Percentiles rank a stretch among this genome's conserved stretches.
These are phyloP conservation scores for Hormiphora californensis DNA, from an alignment of 37 sponge, comb jelly and placozoan genomes.

Conservation along the genomic window DNA sequence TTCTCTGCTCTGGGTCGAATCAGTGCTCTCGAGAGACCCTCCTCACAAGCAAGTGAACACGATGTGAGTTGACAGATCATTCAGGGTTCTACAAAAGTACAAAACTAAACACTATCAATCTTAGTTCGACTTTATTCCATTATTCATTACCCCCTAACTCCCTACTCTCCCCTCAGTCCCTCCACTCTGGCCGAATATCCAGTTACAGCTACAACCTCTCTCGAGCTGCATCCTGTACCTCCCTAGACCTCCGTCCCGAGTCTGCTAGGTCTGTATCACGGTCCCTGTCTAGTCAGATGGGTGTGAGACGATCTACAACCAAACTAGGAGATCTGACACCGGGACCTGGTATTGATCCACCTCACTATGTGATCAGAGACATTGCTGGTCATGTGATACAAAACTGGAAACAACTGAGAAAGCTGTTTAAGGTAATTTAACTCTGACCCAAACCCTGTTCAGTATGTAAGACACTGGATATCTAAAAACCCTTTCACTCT, in stretches of 20 bases:
- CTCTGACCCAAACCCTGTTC: neutral
- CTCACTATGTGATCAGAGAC: conserved; percentile 1
- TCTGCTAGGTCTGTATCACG: conserved; percentile 5
- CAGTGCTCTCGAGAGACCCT: neutral
- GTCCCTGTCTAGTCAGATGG: conserved; percentile 13
- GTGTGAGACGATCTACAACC: conserved; percentile 33
- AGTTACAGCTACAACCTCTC: conserved; percentile 45
- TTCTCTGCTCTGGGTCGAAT: conserved; percentile 18
- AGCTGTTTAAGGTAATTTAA: conserved; percentile 6
- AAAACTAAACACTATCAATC: too few species aligned
- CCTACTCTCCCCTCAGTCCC: neutral
- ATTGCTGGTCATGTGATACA: conserved; percentile 4
- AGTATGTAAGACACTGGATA: neutral
- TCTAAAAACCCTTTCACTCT: too few species aligned
- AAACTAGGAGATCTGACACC: conserved; percentile 38
- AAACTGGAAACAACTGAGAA: conserved; percentile 42
- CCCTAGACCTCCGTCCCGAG: conserved; percentile 9
- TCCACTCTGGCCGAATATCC: conserved; percentile 3
- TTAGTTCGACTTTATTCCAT: neutral
- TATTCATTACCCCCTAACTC: neutral
- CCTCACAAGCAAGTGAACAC: neutral
- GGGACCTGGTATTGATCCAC: conserved; percentile 33
- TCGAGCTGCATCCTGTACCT: conserved; percentile 48
- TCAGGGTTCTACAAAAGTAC: too few species aligned
- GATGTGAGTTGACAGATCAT: neutral